phyloP scores from a whole-genome alignment of 92 coral and sea anemone species.

The Hydrozoanthus gracilis region DNA sequence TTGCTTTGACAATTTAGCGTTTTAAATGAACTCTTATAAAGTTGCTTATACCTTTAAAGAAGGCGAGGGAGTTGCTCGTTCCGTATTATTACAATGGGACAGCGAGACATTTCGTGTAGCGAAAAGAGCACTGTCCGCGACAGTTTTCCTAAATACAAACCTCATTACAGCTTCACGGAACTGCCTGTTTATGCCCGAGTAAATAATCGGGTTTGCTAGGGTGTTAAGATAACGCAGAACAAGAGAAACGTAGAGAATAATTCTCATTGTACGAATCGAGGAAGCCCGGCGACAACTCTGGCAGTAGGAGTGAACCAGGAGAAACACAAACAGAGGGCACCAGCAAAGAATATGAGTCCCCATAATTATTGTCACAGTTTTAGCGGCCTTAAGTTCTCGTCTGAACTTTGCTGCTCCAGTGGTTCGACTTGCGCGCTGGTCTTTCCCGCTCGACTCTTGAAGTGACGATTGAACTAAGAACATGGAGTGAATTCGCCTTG shows the following conservation, averaged over 20 bases:
- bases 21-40: not conserved
- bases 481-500: conserved; percentile 71
- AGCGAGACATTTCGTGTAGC: conserved; percentile 16
- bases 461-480: conserved; percentile 35
- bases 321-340: conserved; percentile 84
- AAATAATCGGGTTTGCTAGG: conserved; percentile 87
- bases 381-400: conserved; percentile 91
- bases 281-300: conserved; percentile 45
- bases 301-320: conserved; percentile 67
- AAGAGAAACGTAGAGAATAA: conserved; percentile 59
- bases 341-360: conserved; percentile 89
- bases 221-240: conserved; percentile 79
- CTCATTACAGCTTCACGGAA: conserved; percentile 80
- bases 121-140: conserved; percentile 22
- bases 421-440: conserved; percentile 37
- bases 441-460: conserved; percentile 11
- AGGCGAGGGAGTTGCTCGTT: conserved; percentile 7
- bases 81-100: conserved; percentile 21
- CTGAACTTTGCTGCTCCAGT: conserved; percentile 46
- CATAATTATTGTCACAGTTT: conserved; percentile 87
- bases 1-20: not conserved
- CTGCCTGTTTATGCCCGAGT: conserved; percentile 87
- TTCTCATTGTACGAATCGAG: not conserved
- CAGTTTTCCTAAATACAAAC: conserved; percentile 39
- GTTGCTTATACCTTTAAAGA: conserved; percentile 11